These are phyloP conservation scores for Pygoscelis antarcticus DNA, from an alignment of 2,113 vertebrate genomes.

Conservation along the genomic window DNA sequence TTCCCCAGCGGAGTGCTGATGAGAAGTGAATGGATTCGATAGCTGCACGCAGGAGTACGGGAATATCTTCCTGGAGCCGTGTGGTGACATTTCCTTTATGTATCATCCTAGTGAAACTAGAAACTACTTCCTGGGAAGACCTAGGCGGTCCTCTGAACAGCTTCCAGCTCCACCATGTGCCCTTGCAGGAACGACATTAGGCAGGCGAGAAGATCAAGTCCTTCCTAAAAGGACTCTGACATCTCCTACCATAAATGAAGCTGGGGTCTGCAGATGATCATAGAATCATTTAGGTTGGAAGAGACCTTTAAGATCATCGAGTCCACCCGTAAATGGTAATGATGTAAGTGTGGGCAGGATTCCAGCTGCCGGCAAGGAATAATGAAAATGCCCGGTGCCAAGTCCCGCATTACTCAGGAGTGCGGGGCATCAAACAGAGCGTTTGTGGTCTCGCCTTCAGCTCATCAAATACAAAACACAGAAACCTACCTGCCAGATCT, in stretches of 20 bases:
- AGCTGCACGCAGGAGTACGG: neutral
- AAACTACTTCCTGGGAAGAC: neutral
- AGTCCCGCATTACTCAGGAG: neutral
- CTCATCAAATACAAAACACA: neutral
- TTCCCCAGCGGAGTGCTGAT: neutral
- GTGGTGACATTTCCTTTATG: neutral
- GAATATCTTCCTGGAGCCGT: neutral
- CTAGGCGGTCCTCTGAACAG: neutral
- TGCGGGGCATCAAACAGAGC: neutral
- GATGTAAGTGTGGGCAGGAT: neutral
- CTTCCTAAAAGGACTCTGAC: neutral
- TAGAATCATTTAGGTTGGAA: neutral
- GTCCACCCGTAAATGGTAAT: neutral
- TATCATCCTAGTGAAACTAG: neutral
- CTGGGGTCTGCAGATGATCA: neutral
- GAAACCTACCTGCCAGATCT: neutral
- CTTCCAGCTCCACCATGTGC: neutral
- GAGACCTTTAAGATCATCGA: neutral
- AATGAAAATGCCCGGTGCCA: neutral
- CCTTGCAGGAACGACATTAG: neutral
- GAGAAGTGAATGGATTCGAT: neutral
- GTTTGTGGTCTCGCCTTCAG: neutral
- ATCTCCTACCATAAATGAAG: neutral
- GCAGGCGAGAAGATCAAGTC: neutral
- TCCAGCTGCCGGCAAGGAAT: neutral